phyloP scores from a whole-genome alignment of 2,888 invertebrate species.

The Hyles lineata region DNA sequence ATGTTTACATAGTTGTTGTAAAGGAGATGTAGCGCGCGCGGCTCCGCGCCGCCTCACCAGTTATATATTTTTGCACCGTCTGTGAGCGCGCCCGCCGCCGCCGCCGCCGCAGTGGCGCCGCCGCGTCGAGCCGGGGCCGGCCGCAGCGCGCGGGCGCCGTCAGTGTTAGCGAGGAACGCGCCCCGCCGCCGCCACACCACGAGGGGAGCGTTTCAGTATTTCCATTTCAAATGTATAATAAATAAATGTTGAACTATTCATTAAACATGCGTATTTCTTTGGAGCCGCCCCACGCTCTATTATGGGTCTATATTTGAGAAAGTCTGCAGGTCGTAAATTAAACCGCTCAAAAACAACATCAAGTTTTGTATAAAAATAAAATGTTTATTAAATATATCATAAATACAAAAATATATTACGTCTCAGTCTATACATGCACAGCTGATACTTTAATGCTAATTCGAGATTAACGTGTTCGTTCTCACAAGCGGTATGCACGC shows the following conservation, averaged over 20 bases:
- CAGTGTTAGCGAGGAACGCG: slow-evolving; percentile 20
- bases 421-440: background rate
- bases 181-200: slow-evolving; percentile 26
- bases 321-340: too few relatives aligned
- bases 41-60: slow-evolving; percentile 61
- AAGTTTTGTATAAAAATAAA: too few relatives aligned
- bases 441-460: background rate
- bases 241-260: slow-evolving; percentile 80
- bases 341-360: too few relatives aligned
- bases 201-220: slow-evolving; percentile 44
- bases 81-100: slow-evolving; percentile 38
- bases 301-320: background rate
- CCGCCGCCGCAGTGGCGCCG: slow-evolving; percentile 21
- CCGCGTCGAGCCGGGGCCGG: background rate
- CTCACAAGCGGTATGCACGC: background rate
- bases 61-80: slow-evolving; percentile 80
- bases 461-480: background rate
- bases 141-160: slow-evolving; percentile 33
- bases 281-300: background rate
- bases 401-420: background rate
- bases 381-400: background rate
- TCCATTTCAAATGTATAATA: slow-evolving; percentile 72
- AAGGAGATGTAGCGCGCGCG: slow-evolving; percentile 46
- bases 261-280: slow-evolving; percentile 42
- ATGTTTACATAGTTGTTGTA: slow-evolving; percentile 56